Percentiles rank a stretch among this genome's conserved stretches.
Evolutionary conservation across 2,113 vertebrate genomes (phyloP).

Genomic region (Bubo bubo): DNA sequence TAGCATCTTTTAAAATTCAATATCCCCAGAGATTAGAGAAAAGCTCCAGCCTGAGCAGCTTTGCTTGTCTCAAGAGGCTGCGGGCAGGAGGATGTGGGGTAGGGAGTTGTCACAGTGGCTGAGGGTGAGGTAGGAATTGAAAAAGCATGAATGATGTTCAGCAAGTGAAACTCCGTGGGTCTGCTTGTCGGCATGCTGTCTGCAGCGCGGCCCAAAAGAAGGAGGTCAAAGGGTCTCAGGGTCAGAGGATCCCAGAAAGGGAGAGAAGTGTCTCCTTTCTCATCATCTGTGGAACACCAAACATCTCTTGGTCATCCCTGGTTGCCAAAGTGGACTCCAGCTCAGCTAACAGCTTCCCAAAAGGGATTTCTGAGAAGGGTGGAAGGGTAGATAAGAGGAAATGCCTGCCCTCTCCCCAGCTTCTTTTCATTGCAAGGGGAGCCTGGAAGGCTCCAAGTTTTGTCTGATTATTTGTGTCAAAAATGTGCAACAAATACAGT

Average conservation of each 20-base stretch:
- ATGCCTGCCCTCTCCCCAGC: not conserved
- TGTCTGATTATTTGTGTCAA: constrained; percentile 23
- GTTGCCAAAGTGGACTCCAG: not conserved
- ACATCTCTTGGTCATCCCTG: not conserved
- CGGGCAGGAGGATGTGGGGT: fast-evolving
- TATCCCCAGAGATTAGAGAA: not conserved
- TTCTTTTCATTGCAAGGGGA: constrained; percentile 8
- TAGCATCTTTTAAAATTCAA: not conserved
- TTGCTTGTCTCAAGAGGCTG: not conserved
- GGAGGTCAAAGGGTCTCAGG: not conserved
- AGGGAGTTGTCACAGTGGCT: not conserved
- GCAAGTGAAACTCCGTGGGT: fast-evolving
- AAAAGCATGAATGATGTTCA: not conserved
- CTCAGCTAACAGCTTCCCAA: not conserved
- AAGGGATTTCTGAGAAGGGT: not conserved
- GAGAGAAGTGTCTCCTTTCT: not conserved
- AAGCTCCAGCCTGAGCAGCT: not conserved
- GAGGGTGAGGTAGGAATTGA: not conserved
- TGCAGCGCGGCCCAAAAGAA: not conserved
- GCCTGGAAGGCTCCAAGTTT: constrained; percentile 20
- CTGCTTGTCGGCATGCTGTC: not conserved
- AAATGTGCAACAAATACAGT: constrained; percentile 38
- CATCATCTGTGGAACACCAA: not conserved
- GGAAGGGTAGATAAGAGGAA: not conserved
- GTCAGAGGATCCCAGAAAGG: not conserved